A percentile compares a stretch with the other conserved stretches of the same genome.
These are phyloP conservation scores for Andrena bicolor DNA, from an alignment of 2,888 invertebrate genomes.

Conservation along the genomic window DNA sequence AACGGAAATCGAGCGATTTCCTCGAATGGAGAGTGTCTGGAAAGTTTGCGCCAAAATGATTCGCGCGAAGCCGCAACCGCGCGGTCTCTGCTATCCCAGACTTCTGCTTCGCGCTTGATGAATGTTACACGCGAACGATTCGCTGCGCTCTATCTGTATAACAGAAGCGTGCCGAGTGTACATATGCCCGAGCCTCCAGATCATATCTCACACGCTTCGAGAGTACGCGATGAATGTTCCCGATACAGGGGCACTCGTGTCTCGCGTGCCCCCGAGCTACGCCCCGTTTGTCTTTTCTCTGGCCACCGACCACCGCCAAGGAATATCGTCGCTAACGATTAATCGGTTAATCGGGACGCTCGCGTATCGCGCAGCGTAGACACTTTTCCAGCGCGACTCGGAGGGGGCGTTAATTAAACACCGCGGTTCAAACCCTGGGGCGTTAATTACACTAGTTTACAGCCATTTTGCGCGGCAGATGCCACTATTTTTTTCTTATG, in stretches of 20 bases:
- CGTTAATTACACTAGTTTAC: neutral
- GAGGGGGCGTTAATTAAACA: slow-evolving; percentile 54
- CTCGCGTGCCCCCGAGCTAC: slow-evolving; percentile 45
- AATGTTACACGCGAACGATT: neutral
- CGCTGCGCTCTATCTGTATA: neutral
- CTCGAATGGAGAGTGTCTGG: no score
- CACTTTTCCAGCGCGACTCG: slow-evolving; percentile 19
- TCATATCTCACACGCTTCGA: slow-evolving; percentile 53
- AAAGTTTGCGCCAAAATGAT: no score
- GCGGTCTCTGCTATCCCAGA: no score
- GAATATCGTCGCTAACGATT: neutral
- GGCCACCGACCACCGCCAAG: neutral
- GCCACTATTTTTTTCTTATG: no score
- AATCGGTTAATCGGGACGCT: slow-evolving; percentile 19
- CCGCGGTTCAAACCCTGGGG: slow-evolving; percentile 5
- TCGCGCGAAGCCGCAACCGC: no score
- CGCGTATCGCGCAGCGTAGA: slow-evolving; percentile 22
- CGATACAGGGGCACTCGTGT: slow-evolving; percentile 40
- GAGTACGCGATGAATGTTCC: slow-evolving; percentile 58
- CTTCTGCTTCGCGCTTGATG: neutral
- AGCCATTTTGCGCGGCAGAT: no score
- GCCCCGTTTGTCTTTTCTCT: slow-evolving; percentile 37
- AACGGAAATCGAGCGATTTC: neutral
- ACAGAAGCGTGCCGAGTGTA: slow-evolving; percentile 20
- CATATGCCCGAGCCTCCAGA: slow-evolving; percentile 12